phyloP scores from a whole-genome alignment of 2,797 vertebrate genomes.

The Kryptopterus vitreolus region DNA sequence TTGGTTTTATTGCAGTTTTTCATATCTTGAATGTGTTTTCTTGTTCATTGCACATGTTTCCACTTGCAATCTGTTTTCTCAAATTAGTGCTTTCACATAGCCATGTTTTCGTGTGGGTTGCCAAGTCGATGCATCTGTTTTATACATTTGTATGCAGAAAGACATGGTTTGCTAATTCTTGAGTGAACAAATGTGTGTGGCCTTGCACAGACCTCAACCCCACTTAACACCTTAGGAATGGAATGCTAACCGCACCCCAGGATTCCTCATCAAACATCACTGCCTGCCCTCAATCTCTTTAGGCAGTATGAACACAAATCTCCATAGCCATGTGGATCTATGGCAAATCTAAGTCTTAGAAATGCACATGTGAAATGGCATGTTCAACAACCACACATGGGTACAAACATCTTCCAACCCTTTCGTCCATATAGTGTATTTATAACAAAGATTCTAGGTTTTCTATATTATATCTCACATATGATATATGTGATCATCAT shows the following conservation, averaged over 20 bases:
- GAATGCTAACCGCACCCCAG: background rate
- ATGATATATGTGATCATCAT: background rate
- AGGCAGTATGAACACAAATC: background rate
- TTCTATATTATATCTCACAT: background rate
- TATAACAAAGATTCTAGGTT: background rate
- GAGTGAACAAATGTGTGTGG: background rate
- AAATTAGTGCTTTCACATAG: no score
- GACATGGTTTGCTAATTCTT: background rate
- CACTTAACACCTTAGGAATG: background rate
- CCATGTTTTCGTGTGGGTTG: no score
- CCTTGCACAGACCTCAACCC: background rate
- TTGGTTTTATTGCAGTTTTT: no score
- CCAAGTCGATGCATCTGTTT: no score
- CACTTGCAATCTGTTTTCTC: no score
- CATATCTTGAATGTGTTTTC: no score
- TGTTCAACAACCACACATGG: background rate
- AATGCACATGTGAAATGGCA: background rate
- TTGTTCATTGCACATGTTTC: no score
- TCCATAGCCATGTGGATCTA: background rate
- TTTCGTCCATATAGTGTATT: background rate
- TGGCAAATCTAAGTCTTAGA: background rate
- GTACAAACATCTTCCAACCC: background rate
- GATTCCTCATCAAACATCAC: background rate
- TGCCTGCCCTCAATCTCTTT: background rate
- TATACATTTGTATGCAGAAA: no score